Evolutionary conservation across 2,888 invertebrate genomes (phyloP), one percentile per base, ranked within the genome.

Genomic region (Allolobophora icterica): DNA sequence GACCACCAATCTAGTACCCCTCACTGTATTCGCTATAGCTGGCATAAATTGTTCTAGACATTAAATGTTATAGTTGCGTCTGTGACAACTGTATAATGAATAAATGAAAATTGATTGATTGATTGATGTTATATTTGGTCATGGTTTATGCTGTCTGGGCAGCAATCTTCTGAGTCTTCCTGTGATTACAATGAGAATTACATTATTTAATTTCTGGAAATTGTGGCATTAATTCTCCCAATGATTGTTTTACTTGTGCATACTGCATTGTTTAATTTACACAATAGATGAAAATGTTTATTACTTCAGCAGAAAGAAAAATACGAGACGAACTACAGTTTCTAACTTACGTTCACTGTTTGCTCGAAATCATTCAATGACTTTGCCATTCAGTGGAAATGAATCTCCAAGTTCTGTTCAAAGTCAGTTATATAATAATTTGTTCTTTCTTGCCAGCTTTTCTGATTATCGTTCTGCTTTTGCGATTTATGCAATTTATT

Each of bases 311-410:
- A 34, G 35, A 35, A 87, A 87, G 87, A 87, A 87, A 87, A 87
- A 35, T 35, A 87, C 38, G 5, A 34, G 87, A 35, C 34, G 87
- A 87, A 35, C 87, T 87, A 38, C 87, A 38, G 38, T 34, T 21
- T 71, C 71, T 71, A 87, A 34, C 19, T 87, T 17, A 8, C 87
- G 87, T 13, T 19, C 87, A 21, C 38, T 87, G n/a, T 87, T 87
- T 87, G 34, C 87, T 35, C 87, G 87, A 87, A 87, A 34, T 87
- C 87, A 87, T 87, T 87, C 87, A 24, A 34, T 87, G 87, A 87
- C 87, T 35, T 87, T 87, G 87, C 87, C 87, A 35, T 87, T 35
- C 30, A 71, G 71, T 71, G 71, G 71, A 71, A 71, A 11, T 71
- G 71, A 71, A 71, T 71, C 71, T 71, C 71, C 71, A 71, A 71